phyloP scores from a whole-genome alignment of 2,797 vertebrate genomes.

The Trematomus bernacchii region DNA sequence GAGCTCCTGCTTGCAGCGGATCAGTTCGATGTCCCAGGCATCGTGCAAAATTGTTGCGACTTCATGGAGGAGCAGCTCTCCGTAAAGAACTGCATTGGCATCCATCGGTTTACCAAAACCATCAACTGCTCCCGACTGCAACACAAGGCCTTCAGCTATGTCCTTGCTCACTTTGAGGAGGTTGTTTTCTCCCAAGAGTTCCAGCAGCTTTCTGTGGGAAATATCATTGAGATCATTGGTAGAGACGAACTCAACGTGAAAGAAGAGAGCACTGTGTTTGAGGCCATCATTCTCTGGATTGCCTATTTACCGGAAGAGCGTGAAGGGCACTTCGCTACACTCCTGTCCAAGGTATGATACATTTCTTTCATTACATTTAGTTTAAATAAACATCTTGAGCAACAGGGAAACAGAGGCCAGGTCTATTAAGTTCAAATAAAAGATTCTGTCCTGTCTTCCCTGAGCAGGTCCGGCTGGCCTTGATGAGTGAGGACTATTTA shows the following conservation, averaged over 20 bases:
- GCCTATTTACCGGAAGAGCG: slow-evolving; percentile 12
- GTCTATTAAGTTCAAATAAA: background rate
- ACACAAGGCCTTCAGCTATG: slow-evolving; percentile 78
- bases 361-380: background rate
- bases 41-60: slow-evolving; percentile 80
- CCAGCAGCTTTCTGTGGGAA: slow-evolving; percentile 54
- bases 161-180: slow-evolving; percentile 87
- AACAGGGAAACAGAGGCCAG: background rate
- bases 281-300: slow-evolving; percentile 63
- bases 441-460: slow-evolving; percentile 1
- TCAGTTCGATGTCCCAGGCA: slow-evolving; percentile 80
- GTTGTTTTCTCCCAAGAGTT: slow-evolving; percentile 79
- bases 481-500: slow-evolving; percentile 7
- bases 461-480: slow-evolving; percentile 53
- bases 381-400: background rate
- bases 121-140: slow-evolving; percentile 73
- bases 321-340: background rate
- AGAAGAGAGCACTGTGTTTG: slow-evolving; percentile 67
- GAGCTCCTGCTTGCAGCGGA: slow-evolving; percentile 83
- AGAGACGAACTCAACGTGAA: slow-evolving; percentile 86
- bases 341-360: slow-evolving; percentile 58
- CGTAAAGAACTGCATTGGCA: slow-evolving; percentile 86
- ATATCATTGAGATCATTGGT: slow-evolving; percentile 81
- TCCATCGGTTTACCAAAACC: slow-evolving; percentile 81
- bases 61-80: slow-evolving; percentile 83